Evolutionary conservation across 1,140 invertebrate genomes (phyloP), one percentile per base, ranked within the genome.

Genomic region (Gonioctena quinquepunctata): DNA sequence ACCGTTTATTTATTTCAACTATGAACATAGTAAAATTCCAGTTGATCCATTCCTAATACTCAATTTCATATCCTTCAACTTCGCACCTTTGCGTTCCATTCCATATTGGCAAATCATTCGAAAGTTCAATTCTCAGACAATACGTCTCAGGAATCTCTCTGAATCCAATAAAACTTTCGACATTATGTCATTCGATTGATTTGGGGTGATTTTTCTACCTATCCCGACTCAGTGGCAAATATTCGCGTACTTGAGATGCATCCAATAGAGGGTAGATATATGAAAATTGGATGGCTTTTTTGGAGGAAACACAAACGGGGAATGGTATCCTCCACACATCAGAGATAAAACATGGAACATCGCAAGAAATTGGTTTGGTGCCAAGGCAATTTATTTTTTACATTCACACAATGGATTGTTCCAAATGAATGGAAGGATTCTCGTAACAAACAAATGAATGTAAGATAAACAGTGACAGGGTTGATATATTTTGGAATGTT

Each of bases 251-350:
- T 73, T 72, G 74, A 74, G 77, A 77, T 77, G 76, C 77, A 77
- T 79, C 76, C 76, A 77, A 76, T 42, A n/a, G 16, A 77, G 76
- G 77, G 73, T 71, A 76, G 77, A 79, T 79, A 76, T 79, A 79
- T 77, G 76, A 79, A 77, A 79, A 77, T 79, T 70, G 76, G 73
- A 79, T 76, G 74, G 77, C 74, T 77, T 79, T 79, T 77, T 79
- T 76, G 75, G 74, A 74, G 76, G 77, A 77, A 76, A 74, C 76
- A 73, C 67, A 74, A 56, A 19, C 66, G 67, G 68, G 73, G 77
- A 78, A 77, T 73, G 75, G 73, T n/a, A 56, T 56, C 18, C 75
- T 78, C 68, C 77, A 79, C 76, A 76, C 78, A 79, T 76, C 77
- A 76, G 76, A 79, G 77, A 79, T 79, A 79, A 78, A 79, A 76